phyloP scores from a whole-genome alignment of 1,140 invertebrate species.

The Olivierus martensii region DNA sequence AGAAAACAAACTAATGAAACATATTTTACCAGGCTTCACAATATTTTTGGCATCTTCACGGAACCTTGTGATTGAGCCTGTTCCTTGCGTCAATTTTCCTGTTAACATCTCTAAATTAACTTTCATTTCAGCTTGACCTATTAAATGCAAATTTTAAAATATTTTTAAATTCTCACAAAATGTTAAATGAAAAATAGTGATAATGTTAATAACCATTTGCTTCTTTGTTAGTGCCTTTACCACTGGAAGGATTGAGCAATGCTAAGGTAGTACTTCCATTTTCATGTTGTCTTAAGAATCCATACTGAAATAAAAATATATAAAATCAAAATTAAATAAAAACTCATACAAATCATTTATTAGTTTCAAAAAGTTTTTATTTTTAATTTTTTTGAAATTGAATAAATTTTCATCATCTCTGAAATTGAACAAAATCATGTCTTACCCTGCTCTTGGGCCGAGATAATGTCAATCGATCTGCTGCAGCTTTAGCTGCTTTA shows the following conservation, averaged over 20 bases:
- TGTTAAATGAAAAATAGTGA: not conserved
- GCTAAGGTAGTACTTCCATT: slow-evolving; percentile 80
- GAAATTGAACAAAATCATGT: no score
- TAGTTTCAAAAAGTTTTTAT: no score
- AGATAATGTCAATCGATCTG: slow-evolving; percentile 44
- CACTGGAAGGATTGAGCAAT: slow-evolving; percentile 50
- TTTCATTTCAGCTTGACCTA: slow-evolving; percentile 31
- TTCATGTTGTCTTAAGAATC: slow-evolving; percentile 58
- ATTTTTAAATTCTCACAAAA: not conserved
- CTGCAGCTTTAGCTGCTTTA: slow-evolving; percentile 47
- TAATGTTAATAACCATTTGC: no score
- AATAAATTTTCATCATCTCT: no score
- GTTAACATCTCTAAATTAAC: slow-evolving; percentile 63
- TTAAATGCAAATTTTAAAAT: not conserved
- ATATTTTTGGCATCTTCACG: slow-evolving; percentile 78
- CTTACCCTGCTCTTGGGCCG: slow-evolving; percentile 33
- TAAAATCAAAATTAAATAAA: no score
- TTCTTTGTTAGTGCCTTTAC: not conserved
- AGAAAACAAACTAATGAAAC: not conserved
- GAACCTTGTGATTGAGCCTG: slow-evolving; percentile 48
- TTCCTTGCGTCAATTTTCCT: slow-evolving; percentile 70
- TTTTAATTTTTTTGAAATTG: no score
- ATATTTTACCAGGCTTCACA: slow-evolving; percentile 49
- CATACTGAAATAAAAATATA: slow-evolving; percentile 42
- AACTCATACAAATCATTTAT: no score